Base-by-base conservation (phyloP, 2,113 vertebrate species). In the Accipiter virgatus region DNA sequence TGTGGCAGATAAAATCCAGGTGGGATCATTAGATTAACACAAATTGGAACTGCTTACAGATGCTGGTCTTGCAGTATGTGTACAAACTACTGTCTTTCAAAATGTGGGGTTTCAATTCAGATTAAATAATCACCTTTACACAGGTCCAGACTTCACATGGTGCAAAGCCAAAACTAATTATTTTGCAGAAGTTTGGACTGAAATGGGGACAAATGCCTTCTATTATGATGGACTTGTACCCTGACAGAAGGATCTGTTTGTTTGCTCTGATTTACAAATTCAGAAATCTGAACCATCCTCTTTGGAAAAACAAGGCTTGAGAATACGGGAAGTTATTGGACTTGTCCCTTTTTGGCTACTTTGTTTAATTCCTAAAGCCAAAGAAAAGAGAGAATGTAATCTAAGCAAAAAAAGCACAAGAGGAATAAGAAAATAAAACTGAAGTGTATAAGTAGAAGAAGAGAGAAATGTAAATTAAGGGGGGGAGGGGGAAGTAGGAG, bases 401-500 rank as follows among this genome's bases (percentile, higher is more conserved):
- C 27, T 58, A 91, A 81, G 38, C 6, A 81, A 90, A 82, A 89
- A 40, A 5, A 75, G 42, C 22, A 78, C 7, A 84, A 84, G 32
- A 81, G 11, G 7, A 71, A 50, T 26, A 9, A 70, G 22, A 84
- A 89, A 83, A 86, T 36, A 68, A 75, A 92, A 47, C 10, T 53
- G 14, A 58, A 63, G 2, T 16, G 1, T 47, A 45, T 17, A 77
- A 22, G 4, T 18, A 78, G 59, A 13, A 94, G 36, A 86, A 45
- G 14, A 65, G 3, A 81, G 6, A 81, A 67, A 85, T 6, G 3
- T 40, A 79, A 90, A 88, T 27, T 43, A 26, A 26, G 20, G 7
- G 3, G 4, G 9, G 5, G 10, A 25, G 48, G 16, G 13, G 4
- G 11, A 6, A 50, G 50, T 5, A 2, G 29, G 29, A 18, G 19